These are phyloP conservation scores for Sipha flava DNA, from an alignment of 1,140 invertebrate species.

Conservation along the genomic window DNA sequence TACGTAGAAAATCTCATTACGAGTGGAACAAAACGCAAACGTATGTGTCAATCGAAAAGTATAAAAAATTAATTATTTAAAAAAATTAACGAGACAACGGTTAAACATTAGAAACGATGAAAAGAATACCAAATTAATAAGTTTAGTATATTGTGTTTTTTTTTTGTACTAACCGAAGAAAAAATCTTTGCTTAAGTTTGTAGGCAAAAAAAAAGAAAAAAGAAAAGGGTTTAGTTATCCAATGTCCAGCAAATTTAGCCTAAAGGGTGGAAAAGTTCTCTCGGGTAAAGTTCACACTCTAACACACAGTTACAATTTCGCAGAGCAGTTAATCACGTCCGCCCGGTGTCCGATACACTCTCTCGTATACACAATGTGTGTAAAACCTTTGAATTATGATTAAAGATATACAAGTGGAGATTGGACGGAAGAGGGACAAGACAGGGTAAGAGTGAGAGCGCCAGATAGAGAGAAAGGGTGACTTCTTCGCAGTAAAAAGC, in stretches of 20 bases:
- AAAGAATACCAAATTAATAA: background rate
- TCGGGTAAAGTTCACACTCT: conserved; percentile 19
- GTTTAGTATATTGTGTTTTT: background rate
- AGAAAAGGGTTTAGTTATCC: conserved; percentile 18
- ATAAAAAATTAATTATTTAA: background rate
- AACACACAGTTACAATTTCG: conserved; percentile 25
- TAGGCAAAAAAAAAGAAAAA: background rate
- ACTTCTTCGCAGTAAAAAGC: conserved; percentile 30
- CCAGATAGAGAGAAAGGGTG: conserved; percentile 3
- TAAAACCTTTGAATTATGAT: conserved; percentile 32
- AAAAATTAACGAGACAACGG: background rate
- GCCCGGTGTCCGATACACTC: conserved; percentile 23
- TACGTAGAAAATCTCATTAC: background rate
- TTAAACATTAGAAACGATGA: background rate
- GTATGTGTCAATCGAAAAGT: background rate
- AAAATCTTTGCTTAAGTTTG: background rate
- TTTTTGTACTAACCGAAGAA: background rate
- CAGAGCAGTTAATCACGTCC: conserved; percentile 22
- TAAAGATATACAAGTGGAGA: conserved; percentile 27
- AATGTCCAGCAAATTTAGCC: conserved; percentile 21
- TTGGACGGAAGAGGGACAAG: background rate
- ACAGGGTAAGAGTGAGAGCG: background rate
- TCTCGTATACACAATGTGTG: background rate
- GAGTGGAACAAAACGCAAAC: background rate
- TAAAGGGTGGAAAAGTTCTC: background rate